Conservation (phyloP, 2,113 vertebrate species). For the Brienomyrus longianalis region DNA sequence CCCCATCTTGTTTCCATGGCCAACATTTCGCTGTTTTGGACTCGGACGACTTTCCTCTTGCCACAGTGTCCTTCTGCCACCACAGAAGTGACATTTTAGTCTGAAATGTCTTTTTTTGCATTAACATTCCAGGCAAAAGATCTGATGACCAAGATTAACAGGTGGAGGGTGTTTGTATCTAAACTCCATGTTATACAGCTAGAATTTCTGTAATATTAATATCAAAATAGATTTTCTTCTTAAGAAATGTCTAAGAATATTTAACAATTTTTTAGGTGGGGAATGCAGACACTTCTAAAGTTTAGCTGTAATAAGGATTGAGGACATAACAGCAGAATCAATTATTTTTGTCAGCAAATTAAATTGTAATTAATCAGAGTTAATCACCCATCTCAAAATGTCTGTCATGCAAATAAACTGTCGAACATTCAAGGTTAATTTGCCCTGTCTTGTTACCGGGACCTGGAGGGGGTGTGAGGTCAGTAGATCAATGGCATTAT, state of each 20-base stretch:
- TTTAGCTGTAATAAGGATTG: conserved; percentile 44
- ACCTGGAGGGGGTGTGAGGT: not conserved
- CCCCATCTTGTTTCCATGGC: not conserved
- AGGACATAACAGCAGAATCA: conserved; percentile 36
- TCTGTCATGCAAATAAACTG: conserved; percentile 24
- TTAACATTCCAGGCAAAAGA: not conserved
- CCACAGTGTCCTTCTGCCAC: not conserved
- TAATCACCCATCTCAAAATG: conserved; percentile 35
- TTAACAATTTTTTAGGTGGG: not conserved
- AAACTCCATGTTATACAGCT: not conserved
- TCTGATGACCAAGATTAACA: not conserved
- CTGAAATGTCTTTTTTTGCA: not conserved
- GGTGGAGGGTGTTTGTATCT: not conserved
- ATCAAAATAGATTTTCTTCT: not conserved
- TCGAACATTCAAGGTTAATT: conserved; percentile 41
- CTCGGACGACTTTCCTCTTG: not conserved
- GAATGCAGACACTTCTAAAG: not conserved
- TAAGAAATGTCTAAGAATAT: not conserved
- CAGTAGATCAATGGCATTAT: not conserved
- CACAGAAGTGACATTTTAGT: not conserved
- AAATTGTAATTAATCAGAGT: conserved; percentile 37
- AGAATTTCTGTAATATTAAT: not conserved
- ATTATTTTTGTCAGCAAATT: conserved; percentile 35
- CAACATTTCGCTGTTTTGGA: not conserved
- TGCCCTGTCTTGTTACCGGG: conserved; percentile 20